Percentiles rank a stretch among this genome's conserved stretches.
phyloP scores from a whole-genome alignment of 2,888 invertebrate species.

The Tortrix viridana region DNA sequence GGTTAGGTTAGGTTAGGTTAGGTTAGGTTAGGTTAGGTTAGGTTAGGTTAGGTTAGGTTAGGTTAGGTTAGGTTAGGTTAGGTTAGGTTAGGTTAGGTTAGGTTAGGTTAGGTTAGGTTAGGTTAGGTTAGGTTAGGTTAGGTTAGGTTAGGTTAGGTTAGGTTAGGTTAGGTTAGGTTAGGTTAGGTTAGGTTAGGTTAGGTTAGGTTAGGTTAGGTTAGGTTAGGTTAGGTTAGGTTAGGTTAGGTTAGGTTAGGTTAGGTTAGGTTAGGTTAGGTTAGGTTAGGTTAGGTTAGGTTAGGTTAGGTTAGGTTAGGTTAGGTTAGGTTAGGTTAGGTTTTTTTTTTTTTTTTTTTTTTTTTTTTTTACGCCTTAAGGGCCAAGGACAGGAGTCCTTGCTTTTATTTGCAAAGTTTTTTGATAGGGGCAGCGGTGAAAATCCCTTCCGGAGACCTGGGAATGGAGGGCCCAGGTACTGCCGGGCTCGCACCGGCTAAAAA shows the following conservation, averaged over 20 bases:
- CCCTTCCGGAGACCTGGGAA: too few relatives aligned
- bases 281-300: slow-evolving; percentile 30
- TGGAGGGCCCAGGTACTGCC: too few relatives aligned
- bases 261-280: slow-evolving; percentile 38
- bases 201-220: slow-evolving; percentile 41
- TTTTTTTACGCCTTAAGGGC: too few relatives aligned
- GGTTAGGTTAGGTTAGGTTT: too few relatives aligned
- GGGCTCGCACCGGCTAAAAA: too few relatives aligned
- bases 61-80: slow-evolving; percentile 38
- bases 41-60: slow-evolving; percentile 36
- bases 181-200: slow-evolving; percentile 41
- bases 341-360: too few relatives aligned
- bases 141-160: slow-evolving; percentile 36
- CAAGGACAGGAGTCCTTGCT: too few relatives aligned
- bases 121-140: slow-evolving; percentile 41
- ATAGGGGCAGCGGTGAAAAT: too few relatives aligned
- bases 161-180: slow-evolving; percentile 38
- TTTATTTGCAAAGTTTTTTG: too few relatives aligned
- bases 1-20: slow-evolving; percentile 41
- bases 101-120: slow-evolving; percentile 40
- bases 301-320: slow-evolving; percentile 25
- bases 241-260: slow-evolving; percentile 36
- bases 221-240: slow-evolving; percentile 41
- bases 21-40: slow-evolving; percentile 39
- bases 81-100: slow-evolving; percentile 42